Base-by-base conservation (phyloP, 2,797 vertebrate genomes). In the Sebastes iracundus region DNA sequence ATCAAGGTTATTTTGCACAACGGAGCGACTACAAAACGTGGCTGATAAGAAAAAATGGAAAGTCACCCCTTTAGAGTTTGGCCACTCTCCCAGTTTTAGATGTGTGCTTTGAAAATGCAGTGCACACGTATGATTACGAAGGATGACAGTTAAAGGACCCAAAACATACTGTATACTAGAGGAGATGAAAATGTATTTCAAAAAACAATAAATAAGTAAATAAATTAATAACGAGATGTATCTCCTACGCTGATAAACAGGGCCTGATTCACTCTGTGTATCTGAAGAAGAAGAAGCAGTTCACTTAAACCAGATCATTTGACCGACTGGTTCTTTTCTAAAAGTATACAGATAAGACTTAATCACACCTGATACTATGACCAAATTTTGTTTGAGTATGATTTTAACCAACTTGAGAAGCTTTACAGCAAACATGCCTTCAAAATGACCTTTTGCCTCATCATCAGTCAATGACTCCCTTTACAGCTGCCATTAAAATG, bases 391-490 rank as follows among this genome's bases (percentile, higher is more conserved):
- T 46, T 46, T 11, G 18, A 52, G 11, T 27, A 13, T 53, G 14
- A 25, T 18, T 67, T 23, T 38, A 42, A 65, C 5, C 62, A 12
- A 30, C 25, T 38, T 38, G 35, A 38, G 12, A 38, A 38, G 35
- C 35, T 38, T 38, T 38, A 32, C 27, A 58, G 53, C 22, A 53
- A 58, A 23, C 25, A 32, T 22, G 53, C 14, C 53, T 42, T 22
- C 8, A 30, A 55, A 64, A 23, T 63, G 10, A 64, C 1, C 64
- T 66, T 32, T 53, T 14, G 12, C 5, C 16, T 32, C 9, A 12
- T 42, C n/a, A 35, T 0, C 38, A 14, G 42, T 46, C 42, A 46
- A 16, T 46, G 0, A 0, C 6, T 46, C 42, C 42, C 42, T 46
- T 46, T 46, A 46, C 42, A 46, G 0, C 6, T 16, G 14, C 0